A percentile compares a stretch with the other conserved stretches of the same genome.
Conservation (phyloP, 2,888 invertebrate species). For the Brenthis ino region DNA sequence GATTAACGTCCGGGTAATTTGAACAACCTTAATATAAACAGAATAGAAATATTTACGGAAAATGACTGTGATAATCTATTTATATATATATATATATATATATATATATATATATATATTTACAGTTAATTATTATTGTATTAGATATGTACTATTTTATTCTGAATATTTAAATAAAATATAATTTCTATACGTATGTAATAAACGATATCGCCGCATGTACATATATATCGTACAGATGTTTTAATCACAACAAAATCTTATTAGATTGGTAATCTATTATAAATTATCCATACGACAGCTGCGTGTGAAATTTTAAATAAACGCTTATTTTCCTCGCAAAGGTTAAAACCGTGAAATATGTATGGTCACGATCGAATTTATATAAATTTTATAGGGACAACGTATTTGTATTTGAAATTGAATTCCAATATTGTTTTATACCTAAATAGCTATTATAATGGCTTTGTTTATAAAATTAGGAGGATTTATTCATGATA, state of each 20-base stretch:
- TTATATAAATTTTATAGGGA: slow-evolving; percentile 5
- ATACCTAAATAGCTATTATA: neutral
- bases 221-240: neutral
- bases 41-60: slow-evolving; percentile 65
- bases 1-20: slow-evolving; percentile 9
- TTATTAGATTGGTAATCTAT: slow-evolving; percentile 27
- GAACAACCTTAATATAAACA: slow-evolving; percentile 51
- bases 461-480: slow-evolving; percentile 2
- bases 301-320: slow-evolving; percentile 20
- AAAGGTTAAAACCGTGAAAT: slow-evolving; percentile 15
- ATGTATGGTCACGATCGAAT: slow-evolving; percentile 21
- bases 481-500: neutral
- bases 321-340: slow-evolving; percentile 18
- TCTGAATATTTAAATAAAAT: neutral
- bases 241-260: slow-evolving; percentile 18
- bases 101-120: slow-evolving; percentile 22
- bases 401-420: slow-evolving; percentile 11
- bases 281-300: slow-evolving; percentile 24
- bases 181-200: neutral
- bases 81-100: slow-evolving; percentile 22
- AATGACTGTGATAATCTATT: slow-evolving; percentile 62
- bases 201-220: slow-evolving; percentile 42
- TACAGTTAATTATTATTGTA: slow-evolving; percentile 25
- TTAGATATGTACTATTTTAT: neutral
- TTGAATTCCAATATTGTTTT: slow-evolving; percentile 13